Evolutionary conservation across 1,140 invertebrate species (phyloP), one percentile per base, ranked within the genome.

Genomic region (Chlorops oryzae): DNA sequence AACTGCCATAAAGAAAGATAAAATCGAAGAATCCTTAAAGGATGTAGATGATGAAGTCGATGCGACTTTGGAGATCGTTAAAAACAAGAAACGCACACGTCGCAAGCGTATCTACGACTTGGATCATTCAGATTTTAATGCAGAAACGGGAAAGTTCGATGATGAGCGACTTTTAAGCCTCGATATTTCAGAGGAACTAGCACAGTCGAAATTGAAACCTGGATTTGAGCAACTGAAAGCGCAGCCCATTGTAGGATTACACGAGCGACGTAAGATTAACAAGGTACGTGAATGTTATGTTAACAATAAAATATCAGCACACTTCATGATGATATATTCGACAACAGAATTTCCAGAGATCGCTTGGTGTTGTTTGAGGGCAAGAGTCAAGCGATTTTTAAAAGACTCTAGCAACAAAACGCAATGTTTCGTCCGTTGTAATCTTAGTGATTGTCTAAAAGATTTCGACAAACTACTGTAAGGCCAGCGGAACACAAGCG

Each of bases 211-310:
- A 23, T 49, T 83, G 7, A 62, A 86, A 27, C 75, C 81, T 7
- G 84, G 81, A 21, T 81, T 87, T 60, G 86, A 88, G 59, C 77
- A 81, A 61, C 57, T 81, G 20, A 74, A 82, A 44, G 58, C 67
- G 18, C 64, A 88, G 9, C 81, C 84, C 7, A 74, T 79, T 55
- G 61, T 81, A 3, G 81, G 77, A 55, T 75, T 81, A 24, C 81
- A 74, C 54, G 78, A 73, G 64, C 65, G 83, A 40, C 78, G 77
- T 55, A 67, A 75, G 35, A 57, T 81, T 50, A 79, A 81, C 63
- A 79, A 75, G 76, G 84, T 85, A 72, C 60, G 61, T 62, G 46
- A 48, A 50, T 41, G 17, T 17, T 34, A 24, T 15, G 2, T n/a
- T n/a, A n/a, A n/a, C n/a, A n/a, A n/a, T n/a, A n/a, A n/a, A n/a